Percentiles rank a stretch among this genome's conserved stretches.
These are phyloP conservation scores for Caenorhabditis sulstoni DNA, from an alignment of 2,888 invertebrate species.

Conservation along the genomic window DNA sequence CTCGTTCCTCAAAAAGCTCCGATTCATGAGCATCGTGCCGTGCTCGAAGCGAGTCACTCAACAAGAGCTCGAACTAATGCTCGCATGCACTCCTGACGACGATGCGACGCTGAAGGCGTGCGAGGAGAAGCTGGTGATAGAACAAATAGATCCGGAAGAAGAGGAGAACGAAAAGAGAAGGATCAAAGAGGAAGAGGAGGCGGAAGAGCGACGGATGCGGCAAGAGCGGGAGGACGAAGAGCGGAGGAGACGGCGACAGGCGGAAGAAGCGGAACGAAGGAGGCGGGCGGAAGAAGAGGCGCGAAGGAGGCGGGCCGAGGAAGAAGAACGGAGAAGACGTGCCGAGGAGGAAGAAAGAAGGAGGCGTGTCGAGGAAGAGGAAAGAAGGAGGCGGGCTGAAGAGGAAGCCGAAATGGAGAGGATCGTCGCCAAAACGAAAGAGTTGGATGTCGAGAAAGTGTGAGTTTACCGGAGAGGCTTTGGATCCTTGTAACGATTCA, in stretches of 20 bases:
- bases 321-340: neutral
- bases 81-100: neutral
- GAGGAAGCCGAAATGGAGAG: neutral
- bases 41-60: neutral
- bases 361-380: neutral
- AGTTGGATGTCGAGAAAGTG: neutral
- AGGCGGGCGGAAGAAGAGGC: neutral
- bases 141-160: neutral
- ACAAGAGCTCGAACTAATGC: neutral
- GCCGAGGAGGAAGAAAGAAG: neutral
- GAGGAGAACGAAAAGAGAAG: neutral
- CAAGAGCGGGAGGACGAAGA: neutral
- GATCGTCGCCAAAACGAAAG: neutral
- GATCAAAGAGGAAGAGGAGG: neutral
- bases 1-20: conserved; percentile 2
- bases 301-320: neutral
- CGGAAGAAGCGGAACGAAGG: neutral
- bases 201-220: neutral
- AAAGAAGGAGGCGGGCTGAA: neutral
- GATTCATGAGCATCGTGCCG: neutral
- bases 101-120: neutral
- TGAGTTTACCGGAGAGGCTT: neutral
- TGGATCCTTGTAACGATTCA: no score
- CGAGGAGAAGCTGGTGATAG: conserved; percentile 10
- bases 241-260: neutral